phyloP scores from a whole-genome alignment of 2,888 invertebrate genomes.

The Melikaiella ostensackeni region DNA sequence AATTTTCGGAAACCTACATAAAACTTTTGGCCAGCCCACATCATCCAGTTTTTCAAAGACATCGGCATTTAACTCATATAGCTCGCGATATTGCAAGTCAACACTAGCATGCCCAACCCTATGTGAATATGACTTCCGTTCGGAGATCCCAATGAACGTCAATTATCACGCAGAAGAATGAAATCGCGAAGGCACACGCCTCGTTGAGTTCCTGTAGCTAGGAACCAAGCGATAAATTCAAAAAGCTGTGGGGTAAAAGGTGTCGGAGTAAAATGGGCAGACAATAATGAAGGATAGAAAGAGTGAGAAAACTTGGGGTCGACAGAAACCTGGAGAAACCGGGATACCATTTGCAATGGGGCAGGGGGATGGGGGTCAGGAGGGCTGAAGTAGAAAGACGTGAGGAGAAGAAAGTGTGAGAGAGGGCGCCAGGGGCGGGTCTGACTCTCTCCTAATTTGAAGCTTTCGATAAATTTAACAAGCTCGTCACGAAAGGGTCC shows the following conservation, averaged over 20 bases:
- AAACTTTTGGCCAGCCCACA: neutral
- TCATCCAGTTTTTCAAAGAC: neutral
- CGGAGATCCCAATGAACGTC: conserved; percentile 42
- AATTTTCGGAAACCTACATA: too few relatives aligned
- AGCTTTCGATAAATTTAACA: conserved; percentile 77
- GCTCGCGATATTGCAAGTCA: neutral
- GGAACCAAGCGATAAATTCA: conserved; percentile 33
- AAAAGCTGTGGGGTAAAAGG: conserved; percentile 40
- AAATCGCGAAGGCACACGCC: conserved; percentile 42
- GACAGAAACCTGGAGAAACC: neutral
- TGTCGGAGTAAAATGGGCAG: neutral
- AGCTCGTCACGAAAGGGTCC: conserved; percentile 74
- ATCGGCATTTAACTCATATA: neutral
- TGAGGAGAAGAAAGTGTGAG: conserved; percentile 46
- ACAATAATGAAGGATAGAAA: conserved; percentile 14
- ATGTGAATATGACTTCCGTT: neutral
- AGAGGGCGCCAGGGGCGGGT: conserved; percentile 50
- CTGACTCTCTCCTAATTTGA: conserved; percentile 74
- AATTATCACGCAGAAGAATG: conserved; percentile 43
- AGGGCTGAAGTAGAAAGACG: conserved; percentile 30
- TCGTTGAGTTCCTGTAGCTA: conserved; percentile 45
- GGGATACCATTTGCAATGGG: neutral
- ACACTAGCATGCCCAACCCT: neutral
- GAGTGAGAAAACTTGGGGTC: conserved; percentile 5
- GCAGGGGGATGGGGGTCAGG: neutral